Evolutionary conservation across 2,888 invertebrate species (phyloP).

Genomic region (Oligia strigilis): DNA sequence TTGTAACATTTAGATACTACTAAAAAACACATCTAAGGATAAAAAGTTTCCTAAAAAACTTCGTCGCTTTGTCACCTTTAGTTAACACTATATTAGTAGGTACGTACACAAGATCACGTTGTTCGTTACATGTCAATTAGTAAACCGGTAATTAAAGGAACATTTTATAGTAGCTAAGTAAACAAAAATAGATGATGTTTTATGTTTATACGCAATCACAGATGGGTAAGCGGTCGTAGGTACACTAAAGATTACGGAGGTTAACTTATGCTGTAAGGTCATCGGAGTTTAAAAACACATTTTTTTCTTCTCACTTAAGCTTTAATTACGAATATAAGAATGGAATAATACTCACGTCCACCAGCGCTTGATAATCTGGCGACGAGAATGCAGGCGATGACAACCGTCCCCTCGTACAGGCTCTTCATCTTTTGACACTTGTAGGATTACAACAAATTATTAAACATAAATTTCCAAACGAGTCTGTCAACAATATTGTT

Average conservation of each 20-base stretch:
- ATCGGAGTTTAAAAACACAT: conserved; percentile 58
- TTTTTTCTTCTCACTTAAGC: conserved; percentile 36
- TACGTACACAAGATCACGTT: conserved; percentile 29
- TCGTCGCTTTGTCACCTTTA: conserved; percentile 48
- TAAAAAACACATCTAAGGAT: conserved; percentile 16
- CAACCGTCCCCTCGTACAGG: conserved; percentile 61
- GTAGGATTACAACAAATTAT: conserved; percentile 54
- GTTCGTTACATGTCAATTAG: conserved; percentile 37
- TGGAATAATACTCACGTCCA: conserved; percentile 74
- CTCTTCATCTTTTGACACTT: conserved; percentile 71
- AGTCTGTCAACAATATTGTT: conserved; percentile 66
- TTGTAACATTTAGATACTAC: conserved; percentile 15
- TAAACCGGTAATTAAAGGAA: conserved; percentile 38
- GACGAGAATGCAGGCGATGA: conserved; percentile 67
- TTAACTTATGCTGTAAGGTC: conserved; percentile 70
- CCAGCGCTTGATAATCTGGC: conserved; percentile 60
- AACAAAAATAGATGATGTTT: conserved; percentile 24
- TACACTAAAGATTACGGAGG: conserved; percentile 61
- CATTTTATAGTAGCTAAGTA: conserved; percentile 29
- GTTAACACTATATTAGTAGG: conserved; percentile 16
- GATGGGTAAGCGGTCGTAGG: conserved; percentile 41
- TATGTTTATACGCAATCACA: conserved; percentile 37
- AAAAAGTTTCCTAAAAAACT: conserved; percentile 41
- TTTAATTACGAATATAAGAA: conserved; percentile 30
- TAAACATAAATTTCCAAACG: conserved; percentile 60